A percentile compares a stretch with the other conserved stretches of the same genome.
These are phyloP conservation scores for Ennomos quercinarius DNA, from an alignment of 2,888 invertebrate species.

Conservation along the genomic window DNA sequence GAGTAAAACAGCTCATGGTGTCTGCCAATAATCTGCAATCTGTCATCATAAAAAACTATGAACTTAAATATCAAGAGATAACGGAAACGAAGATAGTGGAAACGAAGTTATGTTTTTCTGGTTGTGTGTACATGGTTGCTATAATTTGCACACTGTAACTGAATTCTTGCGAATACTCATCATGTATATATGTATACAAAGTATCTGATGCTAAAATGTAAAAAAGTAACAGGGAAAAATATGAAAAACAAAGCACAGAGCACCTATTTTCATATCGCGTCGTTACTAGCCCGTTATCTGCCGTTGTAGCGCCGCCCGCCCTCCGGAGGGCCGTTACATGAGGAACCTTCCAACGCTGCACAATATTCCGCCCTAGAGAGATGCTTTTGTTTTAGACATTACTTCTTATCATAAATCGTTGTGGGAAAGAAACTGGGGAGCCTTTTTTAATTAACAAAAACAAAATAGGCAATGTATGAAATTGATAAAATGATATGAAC, in stretches of 20 bases:
- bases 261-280: slow-evolving; percentile 35
- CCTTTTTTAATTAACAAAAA: slow-evolving; percentile 12
- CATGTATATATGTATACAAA: neutral
- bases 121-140: no score
- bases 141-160: no score
- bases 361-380: slow-evolving; percentile 16
- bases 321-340: slow-evolving; percentile 36
- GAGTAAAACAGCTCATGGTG: neutral
- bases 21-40: neutral
- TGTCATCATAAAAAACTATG: no score
- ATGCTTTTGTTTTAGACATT: slow-evolving; percentile 24
- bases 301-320: slow-evolving; percentile 28
- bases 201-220: neutral
- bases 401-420: slow-evolving; percentile 25
- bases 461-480: neutral
- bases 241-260: slow-evolving; percentile 25
- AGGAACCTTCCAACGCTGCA: slow-evolving; percentile 19
- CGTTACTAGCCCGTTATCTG: slow-evolving; percentile 40
- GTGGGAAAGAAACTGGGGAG: slow-evolving; percentile 5
- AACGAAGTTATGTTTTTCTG: no score
- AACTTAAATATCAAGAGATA: no score
- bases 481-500: no score
- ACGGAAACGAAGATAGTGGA: no score
- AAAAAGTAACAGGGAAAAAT: slow-evolving; percentile 16
- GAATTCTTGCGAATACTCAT: no score